A percentile compares a stretch with the other conserved stretches of the same genome.
phyloP scores from a whole-genome alignment of 2,113 vertebrate genomes.

The Hylia prasina region DNA sequence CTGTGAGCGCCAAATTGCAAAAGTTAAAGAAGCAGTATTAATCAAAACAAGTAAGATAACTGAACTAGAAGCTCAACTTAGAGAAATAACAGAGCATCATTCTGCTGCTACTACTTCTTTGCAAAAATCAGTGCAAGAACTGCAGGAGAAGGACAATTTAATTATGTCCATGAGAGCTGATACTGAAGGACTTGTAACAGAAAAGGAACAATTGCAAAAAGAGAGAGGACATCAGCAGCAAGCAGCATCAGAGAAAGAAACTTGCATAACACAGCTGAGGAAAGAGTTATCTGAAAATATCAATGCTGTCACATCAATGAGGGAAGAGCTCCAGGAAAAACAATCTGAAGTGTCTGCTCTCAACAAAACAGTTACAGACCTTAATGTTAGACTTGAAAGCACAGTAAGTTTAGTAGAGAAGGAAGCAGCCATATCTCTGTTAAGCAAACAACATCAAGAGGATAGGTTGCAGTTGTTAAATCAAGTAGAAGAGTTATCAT shows the following conservation, averaged over 20 bases:
- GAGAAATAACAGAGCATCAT: slow-evolving; percentile 73
- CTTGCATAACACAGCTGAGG: slow-evolving; percentile 79
- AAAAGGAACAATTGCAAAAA: slow-evolving; percentile 79
- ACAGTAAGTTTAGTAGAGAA: slow-evolving; percentile 75
- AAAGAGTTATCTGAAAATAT: slow-evolving; percentile 79
- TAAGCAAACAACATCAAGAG: slow-evolving; percentile 76
- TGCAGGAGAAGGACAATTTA: slow-evolving; percentile 80
- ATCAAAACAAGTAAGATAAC: slow-evolving; percentile 67
- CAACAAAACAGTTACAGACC: slow-evolving; percentile 72
- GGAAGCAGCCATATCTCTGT: slow-evolving; percentile 79
- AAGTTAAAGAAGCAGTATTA: slow-evolving; percentile 75
- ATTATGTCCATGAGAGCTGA: slow-evolving; percentile 79
- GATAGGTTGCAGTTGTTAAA: slow-evolving; percentile 65
- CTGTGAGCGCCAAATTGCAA: slow-evolving; percentile 68
- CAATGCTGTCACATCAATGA: slow-evolving; percentile 75
- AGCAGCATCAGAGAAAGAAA: slow-evolving; percentile 80
- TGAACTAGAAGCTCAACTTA: slow-evolving; percentile 82
- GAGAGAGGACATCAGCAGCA: slow-evolving; percentile 76
- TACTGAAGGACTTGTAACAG: slow-evolving; percentile 63
- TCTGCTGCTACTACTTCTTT: slow-evolving; percentile 74
- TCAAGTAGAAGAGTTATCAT: slow-evolving; percentile 73
- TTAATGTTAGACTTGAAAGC: slow-evolving; percentile 79
- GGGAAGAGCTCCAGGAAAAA: slow-evolving; percentile 78
- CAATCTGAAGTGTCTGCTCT: slow-evolving; percentile 74
- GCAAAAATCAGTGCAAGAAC: slow-evolving; percentile 74